Conservation (phyloP, 2,888 invertebrate genomes). For the Hirtodrosophila duncani region DNA sequence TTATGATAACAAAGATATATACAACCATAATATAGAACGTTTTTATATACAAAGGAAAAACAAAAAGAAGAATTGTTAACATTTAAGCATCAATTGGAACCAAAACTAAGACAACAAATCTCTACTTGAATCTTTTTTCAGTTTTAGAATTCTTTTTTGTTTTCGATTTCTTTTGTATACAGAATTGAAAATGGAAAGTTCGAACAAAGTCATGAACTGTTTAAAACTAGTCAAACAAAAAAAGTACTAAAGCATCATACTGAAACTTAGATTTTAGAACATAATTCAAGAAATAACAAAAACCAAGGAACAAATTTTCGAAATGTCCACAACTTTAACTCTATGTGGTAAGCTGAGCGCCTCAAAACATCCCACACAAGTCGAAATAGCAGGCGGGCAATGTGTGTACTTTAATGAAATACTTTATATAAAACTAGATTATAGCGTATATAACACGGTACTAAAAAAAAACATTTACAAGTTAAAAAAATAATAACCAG, state of each 20-base stretch:
- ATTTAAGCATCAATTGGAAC: conserved; percentile 75
- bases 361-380: conserved; percentile 11
- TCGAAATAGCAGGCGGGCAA: too few relatives aligned
- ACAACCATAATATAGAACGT: conserved; percentile 40
- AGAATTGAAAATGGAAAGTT: conserved; percentile 18
- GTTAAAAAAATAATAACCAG: conserved; percentile 12
- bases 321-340: too few relatives aligned
- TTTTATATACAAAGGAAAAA: conserved; percentile 59
- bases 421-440: conserved; percentile 63
- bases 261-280: too few relatives aligned
- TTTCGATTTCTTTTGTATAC: too few relatives aligned
- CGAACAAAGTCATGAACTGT: conserved; percentile 5
- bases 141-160: conserved; percentile 60
- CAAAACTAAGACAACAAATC: conserved; percentile 70
- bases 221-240: background rate
- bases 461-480: conserved; percentile 23
- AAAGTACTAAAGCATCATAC: conserved; percentile 1
- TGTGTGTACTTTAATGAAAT: conserved; percentile 64
- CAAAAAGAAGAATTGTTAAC: conserved; percentile 63
- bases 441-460: conserved; percentile 41
- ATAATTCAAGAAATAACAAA: background rate
- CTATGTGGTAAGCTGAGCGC: too few relatives aligned
- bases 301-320: conserved; percentile 1
- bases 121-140: conserved; percentile 64
- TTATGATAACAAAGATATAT: conserved; percentile 25